Conservation (phyloP, 2,113 vertebrate species). For the Colius striatus region DNA sequence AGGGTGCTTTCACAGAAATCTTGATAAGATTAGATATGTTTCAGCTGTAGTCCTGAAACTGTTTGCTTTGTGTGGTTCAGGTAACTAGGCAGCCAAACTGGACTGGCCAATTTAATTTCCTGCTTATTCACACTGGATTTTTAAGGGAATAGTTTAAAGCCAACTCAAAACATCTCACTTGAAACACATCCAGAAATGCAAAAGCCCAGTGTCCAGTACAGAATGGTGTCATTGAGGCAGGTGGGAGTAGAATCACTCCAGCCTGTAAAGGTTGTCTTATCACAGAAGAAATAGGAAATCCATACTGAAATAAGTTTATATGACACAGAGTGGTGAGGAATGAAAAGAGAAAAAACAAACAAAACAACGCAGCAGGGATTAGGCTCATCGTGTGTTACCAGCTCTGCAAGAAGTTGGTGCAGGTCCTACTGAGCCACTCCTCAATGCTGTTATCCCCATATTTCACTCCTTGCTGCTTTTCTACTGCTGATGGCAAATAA, state of each 20-base stretch:
- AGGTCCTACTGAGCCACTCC: not conserved
- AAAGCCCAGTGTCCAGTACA: not conserved
- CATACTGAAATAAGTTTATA: not conserved
- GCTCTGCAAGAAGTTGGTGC: not conserved
- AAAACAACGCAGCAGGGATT: not conserved
- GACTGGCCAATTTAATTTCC: slow-evolving; percentile 50
- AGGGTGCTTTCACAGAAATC: slow-evolving; percentile 53
- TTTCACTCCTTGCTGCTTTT: not conserved
- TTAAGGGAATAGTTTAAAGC: slow-evolving; percentile 48
- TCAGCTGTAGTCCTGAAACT: slow-evolving; percentile 30
- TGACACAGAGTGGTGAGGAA: not conserved
- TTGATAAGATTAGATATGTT: slow-evolving; percentile 63
- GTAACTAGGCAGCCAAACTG: slow-evolving; percentile 24
- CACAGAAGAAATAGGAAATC: slow-evolving; percentile 23
- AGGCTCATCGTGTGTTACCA: not conserved
- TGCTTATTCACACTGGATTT: slow-evolving; percentile 3
- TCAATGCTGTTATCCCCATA: not conserved
- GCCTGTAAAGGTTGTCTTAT: slow-evolving; percentile 2
- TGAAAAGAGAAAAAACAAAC: not conserved
- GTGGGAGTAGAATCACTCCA: not conserved
- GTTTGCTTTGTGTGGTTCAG: slow-evolving; percentile 51
- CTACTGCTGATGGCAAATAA: not conserved
- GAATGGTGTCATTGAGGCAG: slow-evolving; percentile 48
- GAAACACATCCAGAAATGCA: slow-evolving; percentile 48
- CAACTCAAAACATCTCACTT: slow-evolving; percentile 43